Evolutionary conservation across 2,797 vertebrate genomes (phyloP), one percentile per base, ranked within the genome.

Genomic region (Chelonia mydas): DNA sequence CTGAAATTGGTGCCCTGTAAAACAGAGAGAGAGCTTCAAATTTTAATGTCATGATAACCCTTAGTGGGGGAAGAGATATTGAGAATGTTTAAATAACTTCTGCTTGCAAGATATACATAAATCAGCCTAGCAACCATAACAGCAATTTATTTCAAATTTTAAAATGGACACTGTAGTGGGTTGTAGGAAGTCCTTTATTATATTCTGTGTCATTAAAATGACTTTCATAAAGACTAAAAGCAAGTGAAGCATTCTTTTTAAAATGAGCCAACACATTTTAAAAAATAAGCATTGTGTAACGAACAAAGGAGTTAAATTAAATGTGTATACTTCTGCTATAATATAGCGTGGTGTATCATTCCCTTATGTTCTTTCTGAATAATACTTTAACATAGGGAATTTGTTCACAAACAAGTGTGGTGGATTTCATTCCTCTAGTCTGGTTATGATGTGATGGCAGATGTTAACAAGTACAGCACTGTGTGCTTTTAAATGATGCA

Each of bases 381-480:
- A 86, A 65, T 28, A 8, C 81, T 84, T 74, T 31, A 94, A 23
- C 68, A 93, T 89, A 96, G 95, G 77, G 68, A 28, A 65, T 74
- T 96, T 90, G 92, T 96, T 95, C 87, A 84, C 16, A 57, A 55
- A 76, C 72, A 85, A 47, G 16, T 92, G 79, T 85, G 74, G 49
- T 91, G 83, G 92, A 78, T 82, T 76, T 91, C 68, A 80, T 23
- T 50, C n/a, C 87, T 94, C 84, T 93, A 76, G 80, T 95, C 21
- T 93, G 87, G 84, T 50, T 68, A 41, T 50, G 51, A 72, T 81
- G 87, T 45, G 81, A 83, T 87, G 31, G 72, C 74, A 76, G 93
- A 93, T 94, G 55, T 37, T 94, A 89, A 97, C 82, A 97, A 94
- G 83, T 65, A 50, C 55, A 86, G 79, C 89, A 92, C 93, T 98